Evolutionary conservation across 2,113 vertebrate genomes (phyloP), one percentile per base, ranked within the genome.

Genomic region (Dipodomys stephensi): DNA sequence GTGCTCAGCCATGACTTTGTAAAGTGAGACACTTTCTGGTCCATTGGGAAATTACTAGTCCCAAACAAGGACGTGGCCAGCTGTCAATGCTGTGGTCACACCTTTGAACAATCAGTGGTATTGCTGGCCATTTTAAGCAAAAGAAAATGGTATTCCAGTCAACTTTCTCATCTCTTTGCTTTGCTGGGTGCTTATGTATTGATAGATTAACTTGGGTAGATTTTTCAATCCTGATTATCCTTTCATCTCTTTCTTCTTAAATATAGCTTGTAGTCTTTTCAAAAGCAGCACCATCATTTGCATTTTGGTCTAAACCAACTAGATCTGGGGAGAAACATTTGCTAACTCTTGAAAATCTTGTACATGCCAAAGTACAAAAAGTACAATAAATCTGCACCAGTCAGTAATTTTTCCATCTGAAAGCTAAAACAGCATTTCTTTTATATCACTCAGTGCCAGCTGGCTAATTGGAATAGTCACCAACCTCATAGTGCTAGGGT

Each of bases 401-500:
- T 95, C 93, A 88, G 88, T 79, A 92, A 71, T 95, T 93, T 83
- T 20, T 13, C 67, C n/a, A 83, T 90, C 82, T 67, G 77, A 72
- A 64, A 65, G 89, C 77, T 57, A 94, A 80, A 95, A 92, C 93
- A 95, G 88, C 83, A 49, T 88, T 39, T 39, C 4, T 96, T 93
- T 91, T 0, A 79, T 88, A 79, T 68, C 12, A 30, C 13, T 57
- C 32, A 46, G 32, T 84, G 77, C 92, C 92, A 87, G 78, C 67
- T 83, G 57, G 83, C 53, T 83, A 73, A 82, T 64, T 73, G 39
- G 77, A 86, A 87, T 4, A 74, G 77, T 23, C 19, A 20, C 88
- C n/a, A 79, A 69, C 39, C 39, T 62, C 68, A 13, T 53, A 35
- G 90, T 92, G 35, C 92, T 64, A 71, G 90, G 49, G 7, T 79